phyloP scores from a whole-genome alignment of 2,888 invertebrate species.

The Dione vanillae region DNA sequence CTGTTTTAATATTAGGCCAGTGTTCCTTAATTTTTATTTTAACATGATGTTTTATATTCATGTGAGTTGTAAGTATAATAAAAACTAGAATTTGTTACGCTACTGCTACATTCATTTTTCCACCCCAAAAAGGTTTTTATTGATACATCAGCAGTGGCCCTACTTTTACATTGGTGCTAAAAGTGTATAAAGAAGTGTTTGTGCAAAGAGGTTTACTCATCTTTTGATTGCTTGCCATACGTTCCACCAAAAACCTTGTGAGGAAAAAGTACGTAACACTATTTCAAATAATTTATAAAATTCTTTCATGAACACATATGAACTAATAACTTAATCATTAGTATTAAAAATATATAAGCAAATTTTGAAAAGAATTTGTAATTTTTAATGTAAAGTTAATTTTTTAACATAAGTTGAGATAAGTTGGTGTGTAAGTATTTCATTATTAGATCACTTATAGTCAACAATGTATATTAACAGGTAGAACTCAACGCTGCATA shows the following conservation, averaged over 20 bases:
- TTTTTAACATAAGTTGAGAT: too few species aligned
- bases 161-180: conserved; percentile 63
- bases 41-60: conserved; percentile 6
- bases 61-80: conserved; percentile 30
- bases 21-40: background rate
- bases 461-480: too few species aligned
- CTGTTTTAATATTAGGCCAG: background rate
- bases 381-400: too few species aligned
- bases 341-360: too few species aligned
- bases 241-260: conserved; percentile 54
- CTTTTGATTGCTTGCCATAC: conserved; percentile 73
- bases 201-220: conserved; percentile 67
- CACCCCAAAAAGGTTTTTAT: conserved; percentile 53
- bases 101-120: conserved; percentile 32
- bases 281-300: conserved; percentile 10
- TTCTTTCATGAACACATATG: background rate
- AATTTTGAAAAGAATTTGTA: too few species aligned
- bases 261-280: conserved; percentile 40
- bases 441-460: too few species aligned
- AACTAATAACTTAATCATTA: too few species aligned
- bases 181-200: conserved; percentile 65
- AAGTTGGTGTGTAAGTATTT: too few species aligned
- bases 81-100: conserved; percentile 33
- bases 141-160: conserved; percentile 62
- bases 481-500: too few species aligned